Evolutionary conservation across 2,113 vertebrate genomes (phyloP), one percentile per base, ranked within the genome.

Genomic region (Psittacus erithacus): DNA sequence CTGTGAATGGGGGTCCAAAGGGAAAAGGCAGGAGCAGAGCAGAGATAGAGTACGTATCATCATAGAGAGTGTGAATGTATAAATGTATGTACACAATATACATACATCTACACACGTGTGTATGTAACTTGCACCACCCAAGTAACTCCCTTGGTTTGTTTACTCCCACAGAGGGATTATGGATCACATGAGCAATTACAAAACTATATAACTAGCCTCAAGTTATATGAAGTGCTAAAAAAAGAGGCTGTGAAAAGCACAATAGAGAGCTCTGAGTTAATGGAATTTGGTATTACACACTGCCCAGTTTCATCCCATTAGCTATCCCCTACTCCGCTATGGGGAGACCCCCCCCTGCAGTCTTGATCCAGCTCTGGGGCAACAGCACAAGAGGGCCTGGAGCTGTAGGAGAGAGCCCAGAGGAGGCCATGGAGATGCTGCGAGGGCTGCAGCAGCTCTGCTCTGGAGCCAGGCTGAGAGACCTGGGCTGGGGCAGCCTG

Each of bases 61-160:
- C 59, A 44, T 10, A 12, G 10, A 19, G 15, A n/a, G 10, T 7
- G 33, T 28, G 24, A 20, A 4, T 24, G 7, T 20, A 57, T 8
- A 31, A 38, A 39, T 2, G 6, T 2, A n/a, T 6, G 44, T 2
- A 29, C 35, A 63, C 23, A 59, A 16, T 24, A 59, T 23, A 57
- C 4, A 31, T 1, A 35, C 2, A 29, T 6, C 29, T 24, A 44
- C 3, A 15, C 3, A 3, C 1, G 1, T 19, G 11, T 9, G 29
- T 12, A 9, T 17, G 8, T 4, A 63, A 53, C 50, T 43, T 23
- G 31, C 25, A 50, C 43, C 68, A 77, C 35, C 23, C 63, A 41
- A 46, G 43, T 23, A 76, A 71, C 17, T 57, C n/a, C 14, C 14
- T 23, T 38, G 4, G 5, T 55, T 62, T 28, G 43, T 75, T 77